Base-by-base conservation (phyloP, 2,888 invertebrate species). In the Perithous albicinctus region DNA sequence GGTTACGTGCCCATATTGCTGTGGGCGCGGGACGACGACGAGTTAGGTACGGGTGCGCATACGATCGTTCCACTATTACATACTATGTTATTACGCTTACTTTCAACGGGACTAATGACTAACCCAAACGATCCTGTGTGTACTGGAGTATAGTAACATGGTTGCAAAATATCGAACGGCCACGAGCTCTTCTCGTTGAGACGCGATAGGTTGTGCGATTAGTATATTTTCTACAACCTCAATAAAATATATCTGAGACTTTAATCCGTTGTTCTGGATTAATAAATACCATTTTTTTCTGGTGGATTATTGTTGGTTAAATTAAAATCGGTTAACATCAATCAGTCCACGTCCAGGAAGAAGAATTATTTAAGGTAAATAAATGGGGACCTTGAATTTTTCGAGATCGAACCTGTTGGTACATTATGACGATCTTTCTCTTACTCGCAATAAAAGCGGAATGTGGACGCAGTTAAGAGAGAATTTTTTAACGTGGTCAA, bases 41-140 rank as follows among this genome's bases (percentile, higher is more conserved):
- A n/a, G n/a, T n/a, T n/a, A n/a, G 12, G 54, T 54, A 54, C 29
- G 56, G 29, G n/a, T 29, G 29, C 29, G 29, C 29, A 56, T 29
- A 26, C 29, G 29, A 10, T 26, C n/a, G 26, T 5, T 12, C 51
- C 4, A 51, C 10, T 23, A 51, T 23, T 15, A 56, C n/a, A 56
- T 15, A 29, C 76, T 67, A 59, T 64, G 32, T 67, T 59, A 76
- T 76, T 76, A 76, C 48, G 26, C 35, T 67, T 38, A 67, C 76
- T 76, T 76, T 76, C 59, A 46, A 76, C 59, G 23, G 59, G 48
- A 20, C 66, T 76, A 67, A 76, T 76, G 67, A 76, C 35, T 59
- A 46, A 59, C 67, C 67, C 67, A 59, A 76, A 46, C 59, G 76
- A 76, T 46, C 46, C 32, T 67, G 59, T 67, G 43, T 48, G 12